Base-by-base conservation (phyloP, 2,113 vertebrate genomes). In the Channa argus region DNA sequence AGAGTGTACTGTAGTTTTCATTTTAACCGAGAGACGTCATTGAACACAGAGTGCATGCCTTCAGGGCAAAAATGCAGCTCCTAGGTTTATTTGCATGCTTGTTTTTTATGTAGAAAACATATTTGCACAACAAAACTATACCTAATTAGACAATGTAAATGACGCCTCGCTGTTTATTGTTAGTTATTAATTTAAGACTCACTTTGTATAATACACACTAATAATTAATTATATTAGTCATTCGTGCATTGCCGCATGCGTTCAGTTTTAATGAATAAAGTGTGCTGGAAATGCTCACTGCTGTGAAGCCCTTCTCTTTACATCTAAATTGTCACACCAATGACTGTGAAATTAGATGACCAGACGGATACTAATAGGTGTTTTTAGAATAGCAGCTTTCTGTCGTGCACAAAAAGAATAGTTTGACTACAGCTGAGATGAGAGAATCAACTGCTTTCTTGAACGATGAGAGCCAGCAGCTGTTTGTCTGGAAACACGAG, bases 21-120 rank as follows among this genome's bases (percentile, higher is more conserved):
- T 84, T 90, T 77, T 72, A 79, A 84, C 77, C 52, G 63, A 71
- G 83, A 77, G 82, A 88, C 82, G 89, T 85, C 84, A 74, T 45
- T 87, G 86, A 89, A 74, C 77, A 58, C 83, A 77, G 83, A 76
- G 0, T 72, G 77, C 71, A 15, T 60, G 70, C 80, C 88, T 79
- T 71, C 2, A 10, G 84, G 80, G 79, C 11, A 33, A 46, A 55
- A 88, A 84, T 41, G 50, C 79, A 15, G 53, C 61, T 72, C 76
- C 80, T 63, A 60, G 56, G 24, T 87, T 67, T 62, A 82, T 88
- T 88, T 83, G 74, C 77, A 79, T 78, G 62, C 84, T 88, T 80
- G 67, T 85, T 84, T 79, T 63, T 60, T 69, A 76, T 5, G 10
- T 7, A 58, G 37, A 60, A 82, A 74, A 82, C 70, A 65, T 77